These are phyloP conservation scores for Fabriciana adippe DNA, from an alignment of 2,888 invertebrate genomes.

Conservation along the genomic window DNA sequence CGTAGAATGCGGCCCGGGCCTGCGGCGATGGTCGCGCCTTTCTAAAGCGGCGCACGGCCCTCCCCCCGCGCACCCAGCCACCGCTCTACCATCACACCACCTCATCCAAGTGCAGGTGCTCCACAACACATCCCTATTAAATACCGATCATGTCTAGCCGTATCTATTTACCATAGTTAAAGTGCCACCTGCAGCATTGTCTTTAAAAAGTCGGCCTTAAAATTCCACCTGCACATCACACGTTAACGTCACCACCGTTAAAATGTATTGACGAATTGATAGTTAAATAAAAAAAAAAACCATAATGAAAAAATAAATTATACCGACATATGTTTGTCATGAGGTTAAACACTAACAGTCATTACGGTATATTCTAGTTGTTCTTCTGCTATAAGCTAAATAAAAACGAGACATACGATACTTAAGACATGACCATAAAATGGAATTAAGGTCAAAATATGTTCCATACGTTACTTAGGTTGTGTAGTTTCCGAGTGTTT, in stretches of 20 bases:
- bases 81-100: slow-evolving; percentile 58
- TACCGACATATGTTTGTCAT: slow-evolving; percentile 32
- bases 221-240: slow-evolving; percentile 63
- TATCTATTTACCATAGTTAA: slow-evolving; percentile 77
- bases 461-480: slow-evolving; percentile 9
- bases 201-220: slow-evolving; percentile 71
- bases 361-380: slow-evolving; percentile 37
- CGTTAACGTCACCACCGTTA: slow-evolving; percentile 54
- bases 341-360: slow-evolving; percentile 30
- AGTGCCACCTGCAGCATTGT: slow-evolving; percentile 75
- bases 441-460: slow-evolving; percentile 26
- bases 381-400: slow-evolving; percentile 21
- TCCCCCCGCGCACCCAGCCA: slow-evolving; percentile 58
- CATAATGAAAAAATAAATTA: slow-evolving; percentile 22
- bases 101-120: slow-evolving; percentile 76
- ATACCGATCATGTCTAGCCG: slow-evolving; percentile 79
- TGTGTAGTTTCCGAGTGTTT: slow-evolving; percentile 3
- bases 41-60: slow-evolving; percentile 78
- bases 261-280: slow-evolving; percentile 49
- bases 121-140: slow-evolving; percentile 78
- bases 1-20: slow-evolving; percentile 82
- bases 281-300: slow-evolving; percentile 20
- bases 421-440: slow-evolving; percentile 19
- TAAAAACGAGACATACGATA: slow-evolving; percentile 21
- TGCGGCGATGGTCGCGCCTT: slow-evolving; percentile 82